Conservation (phyloP, 2,888 invertebrate genomes). For the Diarsia dahlii region DNA sequence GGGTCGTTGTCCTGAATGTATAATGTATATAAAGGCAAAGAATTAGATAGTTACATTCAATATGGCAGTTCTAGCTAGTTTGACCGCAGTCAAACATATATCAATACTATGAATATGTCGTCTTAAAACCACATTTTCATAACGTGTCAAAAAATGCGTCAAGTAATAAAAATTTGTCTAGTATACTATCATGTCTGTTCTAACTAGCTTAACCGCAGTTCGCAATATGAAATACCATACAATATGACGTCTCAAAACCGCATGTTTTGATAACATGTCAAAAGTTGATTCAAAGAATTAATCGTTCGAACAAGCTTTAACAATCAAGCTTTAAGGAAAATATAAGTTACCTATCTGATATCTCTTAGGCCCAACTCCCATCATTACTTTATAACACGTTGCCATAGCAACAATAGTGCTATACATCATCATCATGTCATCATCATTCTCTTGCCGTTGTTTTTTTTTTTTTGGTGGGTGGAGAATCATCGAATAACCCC, state of each 20-base stretch:
- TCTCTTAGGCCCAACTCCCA: neutral
- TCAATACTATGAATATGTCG: neutral
- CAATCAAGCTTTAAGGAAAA: no score
- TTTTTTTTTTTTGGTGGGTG: no score
- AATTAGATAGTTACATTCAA: neutral
- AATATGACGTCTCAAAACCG: neutral
- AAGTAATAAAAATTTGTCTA: neutral
- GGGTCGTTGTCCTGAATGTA: constrained; percentile 22
- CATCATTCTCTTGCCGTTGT: no score
- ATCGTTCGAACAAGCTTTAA: neutral
- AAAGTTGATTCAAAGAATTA: neutral
- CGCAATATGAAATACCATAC: neutral
- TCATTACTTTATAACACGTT: neutral
- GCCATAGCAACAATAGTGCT: neutral
- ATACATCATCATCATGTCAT: no score
- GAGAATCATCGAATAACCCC: no score
- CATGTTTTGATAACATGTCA: neutral
- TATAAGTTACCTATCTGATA: neutral
- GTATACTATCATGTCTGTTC: neutral
- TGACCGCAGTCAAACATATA: neutral
- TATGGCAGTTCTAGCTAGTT: neutral
- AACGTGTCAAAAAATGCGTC: neutral
- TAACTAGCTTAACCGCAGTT: neutral
- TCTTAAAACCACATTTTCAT: neutral
- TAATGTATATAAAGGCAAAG: constrained; percentile 5